Evolutionary conservation across 2,797 vertebrate genomes (phyloP).

Genomic region (Linurgus olivaceus): DNA sequence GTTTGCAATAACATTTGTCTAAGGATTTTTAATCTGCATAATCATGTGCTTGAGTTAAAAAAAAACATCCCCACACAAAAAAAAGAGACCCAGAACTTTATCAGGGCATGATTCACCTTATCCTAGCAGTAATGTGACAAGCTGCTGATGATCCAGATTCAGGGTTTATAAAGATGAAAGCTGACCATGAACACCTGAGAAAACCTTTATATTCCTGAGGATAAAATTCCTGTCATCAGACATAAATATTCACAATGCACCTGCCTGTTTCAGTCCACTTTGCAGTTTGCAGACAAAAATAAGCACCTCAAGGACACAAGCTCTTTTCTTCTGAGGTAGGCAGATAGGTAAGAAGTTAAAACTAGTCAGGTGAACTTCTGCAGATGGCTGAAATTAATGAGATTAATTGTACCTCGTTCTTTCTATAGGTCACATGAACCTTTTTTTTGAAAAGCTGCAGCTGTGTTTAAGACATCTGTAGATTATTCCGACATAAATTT

Average conservation of each 20-base stretch:
- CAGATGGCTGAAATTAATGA: background rate
- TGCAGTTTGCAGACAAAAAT: background rate
- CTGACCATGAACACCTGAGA: background rate
- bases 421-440: background rate
- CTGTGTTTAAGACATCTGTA: background rate
- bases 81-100: background rate
- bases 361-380: background rate
- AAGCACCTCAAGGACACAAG: background rate
- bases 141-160: background rate
- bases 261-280: background rate
- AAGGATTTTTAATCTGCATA: background rate
- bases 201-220: background rate
- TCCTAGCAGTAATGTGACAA: background rate
- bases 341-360: background rate
- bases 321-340: background rate
- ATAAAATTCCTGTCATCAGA: background rate
- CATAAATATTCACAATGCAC: background rate
- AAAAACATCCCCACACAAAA: fast-evolving
- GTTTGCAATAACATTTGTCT: background rate
- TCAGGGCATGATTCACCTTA: background rate
- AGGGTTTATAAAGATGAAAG: background rate
- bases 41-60: background rate
- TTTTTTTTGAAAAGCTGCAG: background rate
- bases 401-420: background rate
- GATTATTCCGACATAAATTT: background rate